Conservation (phyloP, 2,113 vertebrate species). For the Poeciliopsis prolifica region DNA sequence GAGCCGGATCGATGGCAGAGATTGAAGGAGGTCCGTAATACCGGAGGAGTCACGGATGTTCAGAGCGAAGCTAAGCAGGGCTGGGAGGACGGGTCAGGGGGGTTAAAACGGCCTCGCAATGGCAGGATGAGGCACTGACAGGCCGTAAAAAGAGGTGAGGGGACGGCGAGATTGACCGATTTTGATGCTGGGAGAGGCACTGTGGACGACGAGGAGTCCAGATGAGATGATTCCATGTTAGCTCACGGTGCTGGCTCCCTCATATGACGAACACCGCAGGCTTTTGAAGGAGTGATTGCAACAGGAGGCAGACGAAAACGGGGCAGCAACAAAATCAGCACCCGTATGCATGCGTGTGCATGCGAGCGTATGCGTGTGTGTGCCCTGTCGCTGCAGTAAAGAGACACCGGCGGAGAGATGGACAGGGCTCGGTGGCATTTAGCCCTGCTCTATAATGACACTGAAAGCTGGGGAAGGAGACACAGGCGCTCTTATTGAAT, state of each 20-base stretch:
- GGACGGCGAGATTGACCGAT: slow-evolving; percentile 43
- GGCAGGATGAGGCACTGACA: slow-evolving; percentile 57
- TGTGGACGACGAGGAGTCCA: neutral
- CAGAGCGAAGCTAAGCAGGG: slow-evolving; percentile 68
- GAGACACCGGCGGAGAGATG: slow-evolving; percentile 54
- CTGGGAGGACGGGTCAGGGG: slow-evolving; percentile 59
- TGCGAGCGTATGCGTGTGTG: slow-evolving; percentile 32
- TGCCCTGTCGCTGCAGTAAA: slow-evolving; percentile 36
- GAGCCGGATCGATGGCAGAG: slow-evolving; percentile 72
- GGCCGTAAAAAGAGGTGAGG: slow-evolving; percentile 52
- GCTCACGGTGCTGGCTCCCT: slow-evolving; percentile 9
- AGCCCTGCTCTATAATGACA: slow-evolving; percentile 72
- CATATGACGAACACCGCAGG: slow-evolving; percentile 16
- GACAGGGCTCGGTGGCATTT: slow-evolving; percentile 73
- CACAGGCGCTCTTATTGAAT: slow-evolving; percentile 74
- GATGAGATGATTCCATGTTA: slow-evolving; percentile 3
- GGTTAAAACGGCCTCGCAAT: slow-evolving; percentile 72
- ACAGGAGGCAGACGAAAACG: slow-evolving; percentile 50
- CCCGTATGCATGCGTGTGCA: slow-evolving; percentile 22
- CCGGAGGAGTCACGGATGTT: slow-evolving; percentile 68
- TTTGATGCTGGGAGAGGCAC: slow-evolving; percentile 37
- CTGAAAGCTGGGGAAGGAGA: slow-evolving; percentile 68
- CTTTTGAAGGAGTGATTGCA: slow-evolving; percentile 41
- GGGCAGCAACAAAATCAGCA: slow-evolving; percentile 38
- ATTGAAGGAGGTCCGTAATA: slow-evolving; percentile 75